Evolutionary conservation across 2,113 vertebrate species (phyloP), one percentile per base, ranked within the genome.

Genomic region (Crotophaga sulcirostris): DNA sequence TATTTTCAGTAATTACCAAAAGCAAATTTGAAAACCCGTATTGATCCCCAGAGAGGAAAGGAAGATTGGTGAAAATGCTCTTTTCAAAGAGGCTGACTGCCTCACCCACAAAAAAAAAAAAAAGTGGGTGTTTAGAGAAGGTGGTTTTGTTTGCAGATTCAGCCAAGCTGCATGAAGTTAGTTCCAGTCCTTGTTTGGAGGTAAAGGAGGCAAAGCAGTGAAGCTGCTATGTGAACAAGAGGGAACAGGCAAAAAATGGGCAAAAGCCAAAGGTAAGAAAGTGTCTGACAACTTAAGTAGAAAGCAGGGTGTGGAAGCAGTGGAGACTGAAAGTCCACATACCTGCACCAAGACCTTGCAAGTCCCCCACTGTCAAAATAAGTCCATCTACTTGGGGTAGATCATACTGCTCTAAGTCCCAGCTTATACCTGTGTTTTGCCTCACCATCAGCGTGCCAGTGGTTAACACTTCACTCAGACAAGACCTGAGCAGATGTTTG

Each of bases 401-500:
- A 36, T 28, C 0, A 0, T 14, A 10, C 13, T 17, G 13, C 56
- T 76, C 6, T 49, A 8, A 85, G 52, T 56, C 74, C 58, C 36
- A 26, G 54, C n/a, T 87, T 4, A n/a, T 13, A 73, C 8, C 15
- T 0, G 3, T 2, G 2, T 60, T 66, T 45, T 0, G 0, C 26
- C 49, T 44, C 51, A 54, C 15, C 0, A 0, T 21, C n/a, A 24
- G 12, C 3, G 40, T 2, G 9, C 23, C 63, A 84, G 49, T 5
- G 1, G 52, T 24, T 85, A 83, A 70, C 7, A 6, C 12, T 11
- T 51, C 59, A 2, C 40, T 76, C 38, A 34, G 31, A 64, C 4
- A 16, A 88, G 47, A 59, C n/a, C 73, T 16, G 36, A 79, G 72
- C 72, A 66, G 44, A 38, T 19, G n/a, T 51, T 74, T 75, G 42